These are phyloP conservation scores for Sanderia malayensis DNA, from an alignment of 30 jellyfish, hydroid and myxozoan species.

Conservation along the genomic window DNA sequence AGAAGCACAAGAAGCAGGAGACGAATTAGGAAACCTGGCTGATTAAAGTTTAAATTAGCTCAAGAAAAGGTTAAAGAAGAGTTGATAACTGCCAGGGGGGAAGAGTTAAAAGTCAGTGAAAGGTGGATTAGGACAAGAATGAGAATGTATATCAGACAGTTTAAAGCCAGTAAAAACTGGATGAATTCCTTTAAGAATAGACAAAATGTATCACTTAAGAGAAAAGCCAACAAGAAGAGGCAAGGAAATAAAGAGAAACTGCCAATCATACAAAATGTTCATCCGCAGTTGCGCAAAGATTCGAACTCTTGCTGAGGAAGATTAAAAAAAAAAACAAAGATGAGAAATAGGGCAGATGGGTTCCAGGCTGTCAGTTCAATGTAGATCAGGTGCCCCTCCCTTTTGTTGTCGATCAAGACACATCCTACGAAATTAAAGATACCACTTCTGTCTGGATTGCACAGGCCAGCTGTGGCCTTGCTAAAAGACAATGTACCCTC, in stretches of 20 bases:
- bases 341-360: conserved; percentile 7
- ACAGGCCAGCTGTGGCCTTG: conserved; percentile 8
- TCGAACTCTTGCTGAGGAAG: conserved; percentile 9
- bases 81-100: conserved; percentile 18
- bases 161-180: conserved; percentile 21
- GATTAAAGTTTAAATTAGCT: conserved; percentile 15
- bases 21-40: not conserved
- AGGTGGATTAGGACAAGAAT: conserved; percentile 16
- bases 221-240: not conserved
- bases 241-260: conserved; percentile 1
- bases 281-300: conserved; percentile 1
- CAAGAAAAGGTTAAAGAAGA: conserved; percentile 12
- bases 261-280: not conserved
- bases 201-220: conserved; percentile 10
- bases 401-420: conserved; percentile 9
- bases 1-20: conserved; percentile 27
- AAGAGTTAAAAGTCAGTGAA: conserved; percentile 7
- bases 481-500: conserved; percentile 12
- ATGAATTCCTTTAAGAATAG: conserved; percentile 10
- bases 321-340: not conserved
- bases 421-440: not conserved
- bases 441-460: conserved; percentile 4
- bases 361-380: not conserved
- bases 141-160: conserved; percentile 6
- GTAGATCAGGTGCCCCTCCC: conserved; percentile 15